Conservation (phyloP, 1,140 invertebrate genomes). For the Drosophila erecta region DNA sequence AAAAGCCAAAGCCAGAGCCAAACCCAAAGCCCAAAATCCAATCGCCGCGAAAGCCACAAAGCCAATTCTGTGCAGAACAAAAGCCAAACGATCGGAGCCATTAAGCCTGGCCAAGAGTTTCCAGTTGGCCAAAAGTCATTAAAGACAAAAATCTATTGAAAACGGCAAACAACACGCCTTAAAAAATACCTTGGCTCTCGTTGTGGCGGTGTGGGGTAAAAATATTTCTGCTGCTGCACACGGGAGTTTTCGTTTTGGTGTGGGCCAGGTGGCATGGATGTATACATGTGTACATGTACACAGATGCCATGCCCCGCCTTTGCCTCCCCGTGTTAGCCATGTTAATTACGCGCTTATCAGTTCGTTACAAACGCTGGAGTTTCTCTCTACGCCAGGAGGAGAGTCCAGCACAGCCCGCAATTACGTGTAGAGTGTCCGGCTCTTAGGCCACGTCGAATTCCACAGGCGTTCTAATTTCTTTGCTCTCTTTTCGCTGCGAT, state of each 20-base stretch:
- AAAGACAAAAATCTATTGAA: conserved; percentile 80
- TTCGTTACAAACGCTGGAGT: conserved; percentile 59
- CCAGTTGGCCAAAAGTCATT: conserved; percentile 69
- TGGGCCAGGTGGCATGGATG: conserved; percentile 35
- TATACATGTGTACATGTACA: conserved; percentile 1
- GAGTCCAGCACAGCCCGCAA: conserved; percentile 13
- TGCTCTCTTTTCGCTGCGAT: conserved; percentile 39
- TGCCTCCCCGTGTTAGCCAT: conserved; percentile 4
- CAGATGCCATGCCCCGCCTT: conserved; percentile 14
- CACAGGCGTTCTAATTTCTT: conserved; percentile 44
- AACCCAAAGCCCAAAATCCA: too few relatives aligned
- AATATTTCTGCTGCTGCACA: conserved; percentile 35
- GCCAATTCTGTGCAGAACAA: conserved; percentile 70
- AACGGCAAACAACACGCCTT: conserved; percentile 70
- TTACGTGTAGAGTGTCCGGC: conserved; percentile 25
- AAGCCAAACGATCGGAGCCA: conserved; percentile 66
- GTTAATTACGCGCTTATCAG: conserved; percentile 80
- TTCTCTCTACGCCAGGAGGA: conserved; percentile 6
- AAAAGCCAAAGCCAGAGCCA: neutral
- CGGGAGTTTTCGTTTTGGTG: conserved; percentile 15
- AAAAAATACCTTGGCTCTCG: conserved; percentile 56
- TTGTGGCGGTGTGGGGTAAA: conserved; percentile 11
- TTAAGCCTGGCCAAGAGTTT: conserved; percentile 53
- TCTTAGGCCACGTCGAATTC: conserved; percentile 21
- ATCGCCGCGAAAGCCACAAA: conserved; percentile 44